phyloP scores from a whole-genome alignment of 2,797 vertebrate species.

The Hippoglossus hippoglossus region DNA sequence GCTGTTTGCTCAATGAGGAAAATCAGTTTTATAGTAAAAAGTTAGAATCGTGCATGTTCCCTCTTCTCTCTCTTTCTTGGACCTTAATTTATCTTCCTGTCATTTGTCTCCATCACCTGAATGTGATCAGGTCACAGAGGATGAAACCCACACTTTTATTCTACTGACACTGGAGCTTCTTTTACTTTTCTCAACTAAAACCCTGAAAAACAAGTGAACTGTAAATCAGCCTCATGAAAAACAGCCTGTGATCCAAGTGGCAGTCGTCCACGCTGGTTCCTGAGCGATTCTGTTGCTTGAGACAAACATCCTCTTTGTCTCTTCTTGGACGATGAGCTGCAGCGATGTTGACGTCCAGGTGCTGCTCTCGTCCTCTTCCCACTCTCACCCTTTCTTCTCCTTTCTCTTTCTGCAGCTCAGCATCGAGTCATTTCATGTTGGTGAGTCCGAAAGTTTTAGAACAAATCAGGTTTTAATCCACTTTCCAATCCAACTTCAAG shows the following conservation, averaged over 20 bases:
- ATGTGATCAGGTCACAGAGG: slow-evolving; percentile 1
- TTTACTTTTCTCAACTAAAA: background rate
- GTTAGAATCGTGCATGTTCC: too few relatives aligned
- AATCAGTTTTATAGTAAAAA: too few relatives aligned
- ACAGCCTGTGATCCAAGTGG: slow-evolving; percentile 42
- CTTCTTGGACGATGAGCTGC: slow-evolving; percentile 74
- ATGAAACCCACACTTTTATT: slow-evolving; percentile 5
- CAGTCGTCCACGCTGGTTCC: slow-evolving; percentile 71
- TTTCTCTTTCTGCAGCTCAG: too few relatives aligned
- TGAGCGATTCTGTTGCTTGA: slow-evolving; percentile 69
- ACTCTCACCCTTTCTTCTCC: background rate
- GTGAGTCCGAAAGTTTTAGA: too few relatives aligned
- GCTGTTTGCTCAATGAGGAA: background rate
- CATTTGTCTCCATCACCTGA: background rate
- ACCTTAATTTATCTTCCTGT: background rate
- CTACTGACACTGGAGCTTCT: background rate
- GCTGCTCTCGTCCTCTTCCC: slow-evolving; percentile 10
- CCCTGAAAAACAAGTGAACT: slow-evolving; percentile 14
- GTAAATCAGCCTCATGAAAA: slow-evolving; percentile 32
- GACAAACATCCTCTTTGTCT: slow-evolving; percentile 80
- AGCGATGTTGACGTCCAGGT: slow-evolving; percentile 47
- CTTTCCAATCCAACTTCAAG: slow-evolving; percentile 9
- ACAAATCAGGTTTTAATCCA: too few relatives aligned
- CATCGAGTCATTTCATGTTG: background rate
- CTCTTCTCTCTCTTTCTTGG: background rate